phyloP scores from a whole-genome alignment of 1,140 invertebrate species.

The Batillaria attramentaria region DNA sequence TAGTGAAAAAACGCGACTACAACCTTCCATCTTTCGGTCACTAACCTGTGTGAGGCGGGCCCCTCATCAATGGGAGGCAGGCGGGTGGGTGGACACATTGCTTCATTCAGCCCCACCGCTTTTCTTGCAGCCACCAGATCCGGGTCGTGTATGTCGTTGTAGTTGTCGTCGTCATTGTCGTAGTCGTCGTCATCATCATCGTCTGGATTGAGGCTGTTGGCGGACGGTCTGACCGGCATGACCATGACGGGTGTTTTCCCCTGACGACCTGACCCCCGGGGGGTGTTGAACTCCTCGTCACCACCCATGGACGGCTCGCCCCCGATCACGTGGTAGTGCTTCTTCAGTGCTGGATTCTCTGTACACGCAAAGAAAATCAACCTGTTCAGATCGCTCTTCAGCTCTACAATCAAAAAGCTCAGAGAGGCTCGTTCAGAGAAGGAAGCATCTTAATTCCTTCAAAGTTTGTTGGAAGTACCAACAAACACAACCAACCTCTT shows the following conservation, averaged over 20 bases:
- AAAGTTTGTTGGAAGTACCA: too few relatives aligned
- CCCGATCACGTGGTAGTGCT: conserved; percentile 10
- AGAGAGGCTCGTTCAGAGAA: too few relatives aligned
- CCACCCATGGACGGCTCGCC: neutral
- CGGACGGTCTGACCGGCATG: neutral
- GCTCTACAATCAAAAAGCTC: neutral
- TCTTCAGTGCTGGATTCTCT: neutral
- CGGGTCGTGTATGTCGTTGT: neutral
- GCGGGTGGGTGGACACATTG: conserved; percentile 11
- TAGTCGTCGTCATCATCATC: neutral
- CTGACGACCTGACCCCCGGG: neutral
- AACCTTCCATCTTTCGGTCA: neutral
- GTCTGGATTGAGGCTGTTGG: too few relatives aligned
- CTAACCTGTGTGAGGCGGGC: conserved; percentile 7
- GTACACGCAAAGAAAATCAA: neutral
- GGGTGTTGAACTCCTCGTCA: neutral
- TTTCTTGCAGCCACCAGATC: conserved; percentile 11
- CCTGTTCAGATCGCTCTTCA: neutral
- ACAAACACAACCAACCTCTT: too few relatives aligned
- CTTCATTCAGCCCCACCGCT: conserved; percentile 7
- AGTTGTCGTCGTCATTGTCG: neutral
- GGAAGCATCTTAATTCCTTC: too few relatives aligned
- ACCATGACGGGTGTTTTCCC: neutral
- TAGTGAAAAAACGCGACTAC: neutral
- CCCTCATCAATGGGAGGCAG: conserved; percentile 22